Evolutionary conservation across 2,797 vertebrate genomes (phyloP).

Genomic region (Salarias fasciatus): DNA sequence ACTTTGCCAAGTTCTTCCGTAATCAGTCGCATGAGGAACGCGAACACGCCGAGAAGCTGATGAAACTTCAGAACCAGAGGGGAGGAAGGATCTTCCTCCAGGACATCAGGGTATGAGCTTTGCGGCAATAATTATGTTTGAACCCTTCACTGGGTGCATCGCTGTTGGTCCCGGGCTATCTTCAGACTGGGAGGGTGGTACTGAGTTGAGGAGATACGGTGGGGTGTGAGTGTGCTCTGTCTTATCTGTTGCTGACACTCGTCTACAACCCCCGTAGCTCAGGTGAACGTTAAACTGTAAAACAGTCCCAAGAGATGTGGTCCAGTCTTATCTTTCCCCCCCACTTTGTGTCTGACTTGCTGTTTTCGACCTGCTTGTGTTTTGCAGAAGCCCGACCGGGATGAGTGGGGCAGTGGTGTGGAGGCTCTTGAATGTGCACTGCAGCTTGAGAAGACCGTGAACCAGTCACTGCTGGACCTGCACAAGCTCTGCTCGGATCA

Average conservation of each 20-base stretch:
- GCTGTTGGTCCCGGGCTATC: neutral
- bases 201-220: conserved; percentile 48
- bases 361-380: conserved; percentile 11
- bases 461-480: conserved; percentile 90
- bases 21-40: conserved; percentile 93
- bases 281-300: conserved; percentile 49
- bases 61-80: conserved; percentile 94
- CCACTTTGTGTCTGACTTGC: neutral
- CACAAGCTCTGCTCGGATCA: conserved; percentile 87
- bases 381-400: conserved; percentile 92
- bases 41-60: conserved; percentile 95
- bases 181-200: conserved; percentile 19
- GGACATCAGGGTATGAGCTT: conserved; percentile 87
- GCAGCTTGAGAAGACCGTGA: conserved; percentile 94
- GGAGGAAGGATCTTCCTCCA: conserved; percentile 95
- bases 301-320: neutral
- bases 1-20: conserved; percentile 94
- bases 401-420: conserved; percentile 94
- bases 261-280: conserved; percentile 13
- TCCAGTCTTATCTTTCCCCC: conserved; percentile 1
- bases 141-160: neutral
- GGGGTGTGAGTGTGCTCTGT: conserved; percentile 45
- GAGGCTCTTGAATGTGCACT: conserved; percentile 93
- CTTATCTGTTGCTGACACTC: conserved; percentile 70
- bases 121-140: neutral